These are phyloP conservation scores for Chlorospingus flavigularis DNA, from an alignment of 2,797 vertebrate species.

Conservation along the genomic window DNA sequence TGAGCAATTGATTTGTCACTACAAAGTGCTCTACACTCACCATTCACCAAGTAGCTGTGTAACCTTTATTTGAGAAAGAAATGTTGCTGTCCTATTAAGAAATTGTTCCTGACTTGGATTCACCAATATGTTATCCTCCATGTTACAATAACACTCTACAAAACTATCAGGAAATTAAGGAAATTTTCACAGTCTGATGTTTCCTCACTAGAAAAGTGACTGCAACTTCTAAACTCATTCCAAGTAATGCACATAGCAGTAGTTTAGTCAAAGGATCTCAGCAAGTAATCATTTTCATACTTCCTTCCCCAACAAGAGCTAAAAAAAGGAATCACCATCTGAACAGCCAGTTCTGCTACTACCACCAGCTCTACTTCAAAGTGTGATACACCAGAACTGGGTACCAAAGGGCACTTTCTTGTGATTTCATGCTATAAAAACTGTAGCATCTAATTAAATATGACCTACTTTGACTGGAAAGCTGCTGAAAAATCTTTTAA, in stretches of 20 bases:
- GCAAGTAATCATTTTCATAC: conserved; percentile 18
- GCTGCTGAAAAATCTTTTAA: background rate
- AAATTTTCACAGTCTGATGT: background rate
- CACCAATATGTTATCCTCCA: background rate
- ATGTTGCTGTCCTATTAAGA: background rate
- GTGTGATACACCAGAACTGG: background rate
- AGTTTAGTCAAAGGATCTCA: conserved; percentile 2
- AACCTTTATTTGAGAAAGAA: background rate
- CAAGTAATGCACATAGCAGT: background rate
- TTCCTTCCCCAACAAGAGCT: conserved; percentile 8
- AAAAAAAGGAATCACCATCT: conserved; percentile 43
- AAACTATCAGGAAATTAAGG: background rate
- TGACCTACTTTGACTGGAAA: conserved; percentile 51
- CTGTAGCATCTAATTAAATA: conserved; percentile 39
- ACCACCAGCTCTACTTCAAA: conserved; percentile 16
- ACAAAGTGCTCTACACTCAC: background rate
- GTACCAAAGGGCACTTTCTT: conserved; percentile 31
- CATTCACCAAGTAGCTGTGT: background rate
- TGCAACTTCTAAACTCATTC: background rate
- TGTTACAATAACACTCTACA: background rate
- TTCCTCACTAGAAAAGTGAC: background rate
- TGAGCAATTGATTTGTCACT: background rate
- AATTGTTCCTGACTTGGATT: background rate
- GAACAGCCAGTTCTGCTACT: conserved; percentile 20
- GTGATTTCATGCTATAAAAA: conserved; percentile 44